Conservation (phyloP, 1,140 invertebrate species). For the Plectus sambesii region DNA sequence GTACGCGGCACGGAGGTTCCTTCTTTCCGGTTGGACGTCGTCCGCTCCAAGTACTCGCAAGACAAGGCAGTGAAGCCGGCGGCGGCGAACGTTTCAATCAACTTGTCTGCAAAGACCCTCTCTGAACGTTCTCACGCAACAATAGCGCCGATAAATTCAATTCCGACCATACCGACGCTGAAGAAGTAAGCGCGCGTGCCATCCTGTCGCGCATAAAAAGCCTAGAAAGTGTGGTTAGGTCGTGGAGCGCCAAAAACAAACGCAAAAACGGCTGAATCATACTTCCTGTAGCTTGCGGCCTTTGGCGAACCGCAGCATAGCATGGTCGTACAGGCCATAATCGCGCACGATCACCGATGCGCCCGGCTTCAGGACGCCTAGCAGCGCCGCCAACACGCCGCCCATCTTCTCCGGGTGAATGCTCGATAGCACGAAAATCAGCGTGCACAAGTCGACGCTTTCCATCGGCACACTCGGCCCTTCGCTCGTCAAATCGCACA, state of each 20-base stretch:
- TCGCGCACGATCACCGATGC: slow-evolving; percentile 84
- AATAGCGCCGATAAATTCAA: not conserved
- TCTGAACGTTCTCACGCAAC: slow-evolving; percentile 1
- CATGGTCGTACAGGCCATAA: slow-evolving; percentile 88
- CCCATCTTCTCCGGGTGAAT: slow-evolving; percentile 68
- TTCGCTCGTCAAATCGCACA: slow-evolving; percentile 51
- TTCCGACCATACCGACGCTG: slow-evolving; percentile 59
- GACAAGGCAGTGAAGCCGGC: slow-evolving; percentile 22
- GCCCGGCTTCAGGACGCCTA: slow-evolving; percentile 46
- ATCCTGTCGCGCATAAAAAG: slow-evolving; percentile 92
- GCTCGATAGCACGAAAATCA: slow-evolving; percentile 69
- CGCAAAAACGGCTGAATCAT: not conserved
- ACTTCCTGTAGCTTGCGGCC: slow-evolving; percentile 48
- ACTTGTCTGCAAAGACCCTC: slow-evolving; percentile 36
- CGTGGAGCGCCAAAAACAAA: slow-evolving; percentile 53
- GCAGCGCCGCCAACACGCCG: slow-evolving; percentile 59
- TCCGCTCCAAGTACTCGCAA: slow-evolving; percentile 31
- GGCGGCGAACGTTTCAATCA: slow-evolving; percentile 25
- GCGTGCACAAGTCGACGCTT: slow-evolving; percentile 57
- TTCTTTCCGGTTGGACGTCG: slow-evolving; percentile 35
- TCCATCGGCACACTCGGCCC: slow-evolving; percentile 10
- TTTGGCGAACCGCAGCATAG: slow-evolving; percentile 85
- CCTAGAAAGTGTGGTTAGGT: slow-evolving; percentile 72
- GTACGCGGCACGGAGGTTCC: slow-evolving; percentile 30
- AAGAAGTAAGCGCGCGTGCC: slow-evolving; percentile 97